Base-by-base conservation (phyloP, 1,140 invertebrate genomes). In the Calliopsis andreniformis region DNA sequence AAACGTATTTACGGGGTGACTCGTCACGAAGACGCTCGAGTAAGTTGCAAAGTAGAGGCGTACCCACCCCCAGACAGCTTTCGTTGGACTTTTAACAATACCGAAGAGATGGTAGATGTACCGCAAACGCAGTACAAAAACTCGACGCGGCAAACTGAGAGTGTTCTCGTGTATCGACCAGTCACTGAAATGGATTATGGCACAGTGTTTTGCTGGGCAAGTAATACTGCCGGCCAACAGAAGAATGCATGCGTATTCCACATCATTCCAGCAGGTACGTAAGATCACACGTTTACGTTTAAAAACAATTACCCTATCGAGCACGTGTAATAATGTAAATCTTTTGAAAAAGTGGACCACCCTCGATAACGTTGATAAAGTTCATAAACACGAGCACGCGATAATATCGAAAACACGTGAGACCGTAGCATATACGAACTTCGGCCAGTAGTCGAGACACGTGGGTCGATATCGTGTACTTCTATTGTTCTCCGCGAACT, bases 51-150 rank as follows among this genome's bases (percentile, higher is more conserved):
- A 91, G 97, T 98, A 18, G 96, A 97, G 82, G 95, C 97, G 16
- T 97, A 96, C 90, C 97, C 97, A 18, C 93, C 95, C 16, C 96
- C 96, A 23, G 94, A 96, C 78, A 95, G 93, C 68, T 98, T 98
- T 89, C 95, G 96, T 78, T 98, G 97, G 97, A 95, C 96, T 35
- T 97, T 98, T 89, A 98, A 98, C 91, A 97, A 97, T 90, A 97
- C 96, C 3, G 95, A 96, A 16, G 95, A 97, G 82, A 95, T 94
- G 71, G 94, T 95, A 63, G 96, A 97, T 84, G 95, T 97, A 83
- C 94, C 95, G 20, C 93, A 94, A 67, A 88, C 93, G 20, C 92
- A 93, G 20, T 94, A 93, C 89, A 93, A 93, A 61, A 92, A 94
- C 68, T 93, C 93, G 42, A 93, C 93, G 2, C 92, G 93, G 53